Evolutionary conservation across 2,797 vertebrate species (phyloP).

Genomic region (Brotula barbata): DNA sequence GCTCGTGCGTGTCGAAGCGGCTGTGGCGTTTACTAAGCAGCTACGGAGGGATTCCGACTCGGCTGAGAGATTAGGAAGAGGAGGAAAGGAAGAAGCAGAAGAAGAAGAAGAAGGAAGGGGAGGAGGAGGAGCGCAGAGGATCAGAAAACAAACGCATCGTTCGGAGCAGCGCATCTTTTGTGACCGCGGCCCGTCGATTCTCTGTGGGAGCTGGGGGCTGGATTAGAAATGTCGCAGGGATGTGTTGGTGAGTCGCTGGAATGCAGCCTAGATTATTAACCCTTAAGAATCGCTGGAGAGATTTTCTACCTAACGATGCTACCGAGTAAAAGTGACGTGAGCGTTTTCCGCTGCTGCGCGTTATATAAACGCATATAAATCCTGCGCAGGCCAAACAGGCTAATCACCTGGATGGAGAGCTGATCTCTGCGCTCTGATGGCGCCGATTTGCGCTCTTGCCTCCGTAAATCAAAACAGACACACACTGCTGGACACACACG

Average conservation of each 20-base stretch:
- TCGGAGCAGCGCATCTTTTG: slow-evolving; percentile 50
- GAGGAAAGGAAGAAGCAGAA: background rate
- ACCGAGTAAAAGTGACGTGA: background rate
- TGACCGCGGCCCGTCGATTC: slow-evolving; percentile 55
- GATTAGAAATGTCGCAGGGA: slow-evolving; percentile 69
- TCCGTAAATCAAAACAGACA: background rate
- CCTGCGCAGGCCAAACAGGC: slow-evolving; percentile 39
- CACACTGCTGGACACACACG: background rate
- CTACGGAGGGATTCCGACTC: slow-evolving; percentile 39
- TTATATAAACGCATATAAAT: slow-evolving; percentile 6
- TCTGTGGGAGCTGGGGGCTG: slow-evolving; percentile 67
- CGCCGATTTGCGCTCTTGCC: too few species aligned
- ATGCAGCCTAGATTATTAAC: background rate
- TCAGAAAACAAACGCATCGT: slow-evolving; percentile 8
- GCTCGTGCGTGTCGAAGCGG: slow-evolving; percentile 50
- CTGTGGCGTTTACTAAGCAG: slow-evolving; percentile 42
- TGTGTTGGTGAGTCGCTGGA: slow-evolving; percentile 65
- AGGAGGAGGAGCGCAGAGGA: slow-evolving; percentile 13
- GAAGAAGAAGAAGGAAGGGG: slow-evolving; percentile 13
- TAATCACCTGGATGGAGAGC: slow-evolving; percentile 49
- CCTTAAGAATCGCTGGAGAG: background rate
- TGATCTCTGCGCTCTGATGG: slow-evolving; percentile 9
- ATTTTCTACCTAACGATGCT: background rate
- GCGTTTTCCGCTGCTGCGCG: background rate
- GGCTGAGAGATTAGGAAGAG: slow-evolving; percentile 39